phyloP scores from a whole-genome alignment of 1,140 invertebrate genomes.

The Schlechtendalia chinensis region DNA sequence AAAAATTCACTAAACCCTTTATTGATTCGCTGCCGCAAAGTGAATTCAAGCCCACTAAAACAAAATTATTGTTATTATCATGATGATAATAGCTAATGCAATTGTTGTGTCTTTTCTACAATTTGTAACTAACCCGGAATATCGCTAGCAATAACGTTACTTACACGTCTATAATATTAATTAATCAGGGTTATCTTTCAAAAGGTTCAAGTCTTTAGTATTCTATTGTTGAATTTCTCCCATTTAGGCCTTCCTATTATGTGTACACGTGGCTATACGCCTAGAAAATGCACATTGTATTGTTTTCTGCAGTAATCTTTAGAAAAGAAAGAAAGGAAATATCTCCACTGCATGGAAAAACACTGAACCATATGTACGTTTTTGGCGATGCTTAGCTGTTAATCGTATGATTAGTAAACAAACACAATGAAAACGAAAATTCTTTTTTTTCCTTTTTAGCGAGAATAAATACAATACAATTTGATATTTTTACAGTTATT shows the following conservation, averaged over 20 bases:
- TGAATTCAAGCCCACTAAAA: neutral
- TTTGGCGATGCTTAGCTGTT: no score
- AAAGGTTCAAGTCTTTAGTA: neutral
- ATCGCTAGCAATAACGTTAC: neutral
- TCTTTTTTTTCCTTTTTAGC: no score
- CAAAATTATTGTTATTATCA: conserved; percentile 11
- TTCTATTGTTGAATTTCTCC: neutral
- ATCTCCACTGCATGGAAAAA: no score
- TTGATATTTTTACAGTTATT: no score
- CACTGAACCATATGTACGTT: no score
- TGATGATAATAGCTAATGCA: neutral
- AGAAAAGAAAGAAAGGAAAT: no score
- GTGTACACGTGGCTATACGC: neutral
- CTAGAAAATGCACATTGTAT: no score
- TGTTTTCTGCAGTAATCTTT: no score
- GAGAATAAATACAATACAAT: no score
- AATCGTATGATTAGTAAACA: no score
- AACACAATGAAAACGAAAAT: no score
- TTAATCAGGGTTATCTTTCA: conserved; percentile 22
- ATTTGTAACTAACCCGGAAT: conserved; percentile 11
- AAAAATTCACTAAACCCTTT: no score
- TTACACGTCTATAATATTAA: neutral
- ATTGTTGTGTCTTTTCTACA: conserved; percentile 4
- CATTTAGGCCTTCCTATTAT: neutral
- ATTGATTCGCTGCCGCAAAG: neutral